A percentile compares a stretch with the other conserved stretches of the same genome.
phyloP scores from a whole-genome alignment of 2,888 invertebrate species.

The Ametastegia equiseti region DNA sequence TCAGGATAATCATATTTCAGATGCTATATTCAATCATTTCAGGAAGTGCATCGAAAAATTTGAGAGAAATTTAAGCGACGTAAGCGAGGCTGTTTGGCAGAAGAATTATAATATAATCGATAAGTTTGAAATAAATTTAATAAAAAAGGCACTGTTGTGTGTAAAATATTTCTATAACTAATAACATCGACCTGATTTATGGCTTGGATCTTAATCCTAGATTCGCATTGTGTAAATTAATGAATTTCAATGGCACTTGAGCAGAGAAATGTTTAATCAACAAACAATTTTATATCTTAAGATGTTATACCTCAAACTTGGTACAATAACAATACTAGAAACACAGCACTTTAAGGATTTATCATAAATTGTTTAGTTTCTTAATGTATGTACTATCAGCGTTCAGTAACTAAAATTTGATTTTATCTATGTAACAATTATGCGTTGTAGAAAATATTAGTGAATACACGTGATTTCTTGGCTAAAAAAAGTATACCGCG shows the following conservation, averaged over 20 bases:
- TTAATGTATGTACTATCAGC: neutral
- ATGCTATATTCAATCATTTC: neutral
- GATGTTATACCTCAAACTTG: conserved; percentile 6
- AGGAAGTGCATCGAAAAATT: neutral
- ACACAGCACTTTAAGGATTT: conserved; percentile 41
- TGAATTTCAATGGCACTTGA: conserved; percentile 38
- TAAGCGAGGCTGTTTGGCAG: too few species aligned
- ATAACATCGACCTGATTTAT: conserved; percentile 22
- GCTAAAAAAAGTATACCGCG: neutral
- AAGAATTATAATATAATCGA: too few species aligned
- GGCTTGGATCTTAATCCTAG: conserved; percentile 18
- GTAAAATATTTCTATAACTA: conserved; percentile 12
- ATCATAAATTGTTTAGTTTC: conserved; percentile 24
- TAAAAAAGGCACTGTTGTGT: neutral
- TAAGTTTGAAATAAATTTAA: neutral
- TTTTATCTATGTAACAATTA: neutral
- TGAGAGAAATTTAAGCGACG: neutral
- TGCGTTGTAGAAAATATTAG: neutral
- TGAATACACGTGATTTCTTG: conserved; percentile 26
- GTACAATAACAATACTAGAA: conserved; percentile 37
- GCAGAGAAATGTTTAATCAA: conserved; percentile 28
- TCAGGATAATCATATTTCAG: neutral
- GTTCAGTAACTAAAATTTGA: conserved; percentile 1
- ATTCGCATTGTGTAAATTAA: conserved; percentile 11
- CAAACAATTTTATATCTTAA: conserved; percentile 34